Evolutionary conservation across 2,888 invertebrate species (phyloP).

Genomic region (Cryptocephalus moraei): DNA sequence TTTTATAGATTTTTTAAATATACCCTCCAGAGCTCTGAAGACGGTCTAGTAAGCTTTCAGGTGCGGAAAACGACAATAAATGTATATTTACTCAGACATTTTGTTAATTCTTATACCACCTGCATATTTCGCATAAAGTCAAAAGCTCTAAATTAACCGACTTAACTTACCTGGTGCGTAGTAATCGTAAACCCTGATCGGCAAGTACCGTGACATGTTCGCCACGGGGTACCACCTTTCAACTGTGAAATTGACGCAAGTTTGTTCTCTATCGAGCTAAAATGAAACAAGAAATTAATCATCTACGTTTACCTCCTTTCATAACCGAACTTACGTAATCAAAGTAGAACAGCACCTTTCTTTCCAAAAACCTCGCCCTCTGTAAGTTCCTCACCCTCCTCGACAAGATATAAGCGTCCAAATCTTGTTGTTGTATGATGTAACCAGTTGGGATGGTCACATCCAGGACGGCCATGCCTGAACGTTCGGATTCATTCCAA

Average conservation of each 20-base stretch:
- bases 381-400: conserved; percentile 69
- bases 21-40: too few species aligned
- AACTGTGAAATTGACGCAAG: conserved; percentile 85
- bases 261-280: conserved; percentile 71
- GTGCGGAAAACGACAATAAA: too few species aligned
- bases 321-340: conserved; percentile 64
- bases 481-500: conserved; percentile 64
- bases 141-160: background rate
- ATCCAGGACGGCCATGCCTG: conserved; percentile 82
- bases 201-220: conserved; percentile 88
- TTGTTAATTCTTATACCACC: too few species aligned
- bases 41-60: too few species aligned
- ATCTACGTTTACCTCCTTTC: background rate
- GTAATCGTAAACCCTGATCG: conserved; percentile 87
- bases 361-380: conserved; percentile 70
- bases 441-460: conserved; percentile 85
- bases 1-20: too few species aligned
- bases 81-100: too few species aligned
- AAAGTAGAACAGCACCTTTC: conserved; percentile 87
- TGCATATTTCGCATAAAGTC: too few species aligned
- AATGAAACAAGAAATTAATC: conserved; percentile 7
- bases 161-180: conserved; percentile 79
- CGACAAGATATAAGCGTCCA: conserved; percentile 78
- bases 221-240: conserved; percentile 95
- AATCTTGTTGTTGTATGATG: conserved; percentile 79